Evolutionary conservation across 2,113 vertebrate genomes (phyloP).

Genomic region (Nesospiza acunhae): DNA sequence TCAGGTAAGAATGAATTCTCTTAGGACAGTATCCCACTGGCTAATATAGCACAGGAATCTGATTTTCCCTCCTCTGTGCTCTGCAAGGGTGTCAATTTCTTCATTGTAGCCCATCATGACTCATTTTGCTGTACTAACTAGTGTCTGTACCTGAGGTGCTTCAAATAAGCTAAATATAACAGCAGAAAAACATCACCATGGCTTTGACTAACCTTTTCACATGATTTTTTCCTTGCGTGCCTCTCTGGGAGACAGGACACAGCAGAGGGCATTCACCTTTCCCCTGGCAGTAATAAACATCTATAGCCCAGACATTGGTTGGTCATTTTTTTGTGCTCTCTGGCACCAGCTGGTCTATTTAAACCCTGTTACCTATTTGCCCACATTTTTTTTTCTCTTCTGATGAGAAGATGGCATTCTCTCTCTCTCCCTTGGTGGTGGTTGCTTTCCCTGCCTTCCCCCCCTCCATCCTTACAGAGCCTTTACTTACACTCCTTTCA

Average conservation of each 20-base stretch:
- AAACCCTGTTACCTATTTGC: not conserved
- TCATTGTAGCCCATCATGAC: not conserved
- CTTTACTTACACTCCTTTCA: not conserved
- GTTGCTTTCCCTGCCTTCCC: not conserved
- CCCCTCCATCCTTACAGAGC: fast-evolving
- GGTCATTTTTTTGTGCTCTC: not conserved
- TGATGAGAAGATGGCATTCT: not conserved
- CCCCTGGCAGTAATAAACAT: not conserved
- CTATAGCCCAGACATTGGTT: not conserved
- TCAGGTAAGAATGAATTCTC: not conserved
- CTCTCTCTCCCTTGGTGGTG: not conserved
- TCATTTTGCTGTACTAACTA: not conserved
- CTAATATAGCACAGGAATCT: not conserved
- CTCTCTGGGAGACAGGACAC: not conserved
- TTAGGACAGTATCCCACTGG: not conserved
- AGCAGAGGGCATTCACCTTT: not conserved
- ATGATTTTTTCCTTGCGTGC: not conserved
- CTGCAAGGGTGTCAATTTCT: not conserved
- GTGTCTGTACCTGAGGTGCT: not conserved
- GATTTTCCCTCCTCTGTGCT: not conserved
- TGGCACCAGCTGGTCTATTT: not conserved
- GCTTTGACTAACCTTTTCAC: not conserved
- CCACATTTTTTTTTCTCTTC: not conserved
- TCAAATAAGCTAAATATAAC: not conserved
- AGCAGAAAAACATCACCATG: not conserved